Conservation (phyloP, 1,140 invertebrate species). For the Cecropterus lyciades region DNA sequence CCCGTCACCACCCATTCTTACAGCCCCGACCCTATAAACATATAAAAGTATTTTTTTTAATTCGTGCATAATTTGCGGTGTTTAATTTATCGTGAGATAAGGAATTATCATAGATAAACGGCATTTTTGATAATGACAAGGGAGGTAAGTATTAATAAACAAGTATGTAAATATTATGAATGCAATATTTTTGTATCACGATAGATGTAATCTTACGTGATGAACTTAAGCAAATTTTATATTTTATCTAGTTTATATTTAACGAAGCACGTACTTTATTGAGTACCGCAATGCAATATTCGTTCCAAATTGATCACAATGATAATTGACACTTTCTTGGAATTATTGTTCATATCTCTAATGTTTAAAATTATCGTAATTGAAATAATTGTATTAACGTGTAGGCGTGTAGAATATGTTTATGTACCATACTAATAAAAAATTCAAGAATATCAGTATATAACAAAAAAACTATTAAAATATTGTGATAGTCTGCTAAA, state of each 20-base stretch:
- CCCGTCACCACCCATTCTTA: slow-evolving; percentile 64
- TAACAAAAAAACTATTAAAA: no score
- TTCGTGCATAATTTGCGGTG: slow-evolving; percentile 36
- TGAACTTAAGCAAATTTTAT: slow-evolving; percentile 2
- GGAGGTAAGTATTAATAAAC: slow-evolving; percentile 35
- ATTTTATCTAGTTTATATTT: not conserved
- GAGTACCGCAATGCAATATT: slow-evolving; percentile 8
- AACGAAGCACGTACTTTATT: slow-evolving; percentile 15
- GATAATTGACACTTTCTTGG: not conserved
- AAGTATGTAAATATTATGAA: slow-evolving; percentile 54
- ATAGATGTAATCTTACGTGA: slow-evolving; percentile 20
- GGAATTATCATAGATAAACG: slow-evolving; percentile 47
- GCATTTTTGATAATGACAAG: slow-evolving; percentile 41
- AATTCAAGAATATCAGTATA: no score
- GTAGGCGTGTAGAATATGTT: no score
- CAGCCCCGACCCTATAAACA: slow-evolving; percentile 71
- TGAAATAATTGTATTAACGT: no score
- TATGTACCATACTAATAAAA: no score
- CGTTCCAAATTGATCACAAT: not conserved
- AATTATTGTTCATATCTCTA: not conserved
- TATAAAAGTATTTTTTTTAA: slow-evolving; percentile 52
- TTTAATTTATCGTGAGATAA: slow-evolving; percentile 48
- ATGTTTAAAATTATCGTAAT: no score
- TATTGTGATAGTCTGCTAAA: no score
- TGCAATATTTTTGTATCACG: slow-evolving; percentile 61